Percentiles rank a stretch among this genome's conserved stretches.
Evolutionary conservation across 2,113 vertebrate species (phyloP).

Genomic region (Sphaerodactylus townsendi): DNA sequence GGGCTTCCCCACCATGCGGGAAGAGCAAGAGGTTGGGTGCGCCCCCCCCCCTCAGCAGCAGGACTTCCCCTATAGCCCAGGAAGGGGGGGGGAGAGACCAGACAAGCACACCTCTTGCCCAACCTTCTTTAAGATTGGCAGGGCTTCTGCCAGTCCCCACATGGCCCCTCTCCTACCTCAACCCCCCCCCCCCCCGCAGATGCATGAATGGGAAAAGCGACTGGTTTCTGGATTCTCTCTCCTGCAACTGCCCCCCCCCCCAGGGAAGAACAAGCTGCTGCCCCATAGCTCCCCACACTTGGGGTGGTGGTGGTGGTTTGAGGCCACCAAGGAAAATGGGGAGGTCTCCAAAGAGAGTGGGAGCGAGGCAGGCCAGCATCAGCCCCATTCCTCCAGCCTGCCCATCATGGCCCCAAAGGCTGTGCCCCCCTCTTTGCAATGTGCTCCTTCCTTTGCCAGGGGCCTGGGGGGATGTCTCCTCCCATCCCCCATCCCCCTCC

Average conservation of each 20-base stretch:
- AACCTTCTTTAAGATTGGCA: not conserved
- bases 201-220: not conserved
- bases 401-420: no score
- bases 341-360: no score
- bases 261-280: not conserved
- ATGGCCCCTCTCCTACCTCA: no score
- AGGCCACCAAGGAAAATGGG: no score
- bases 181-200: not conserved
- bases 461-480: no score
- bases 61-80: not conserved
- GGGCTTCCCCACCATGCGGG: not conserved
- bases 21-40: not conserved
- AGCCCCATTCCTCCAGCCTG: no score
- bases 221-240: not conserved
- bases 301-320: no score
- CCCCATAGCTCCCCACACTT: not conserved
- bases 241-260: no score
- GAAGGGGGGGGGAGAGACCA: not conserved
- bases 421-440: no score
- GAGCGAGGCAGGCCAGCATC: no score
- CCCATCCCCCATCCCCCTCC: not conserved
- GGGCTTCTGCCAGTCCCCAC: not conserved
- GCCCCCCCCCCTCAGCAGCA: no score
- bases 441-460: no score
- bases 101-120: not conserved